Base-by-base conservation (phyloP, 2,888 invertebrate genomes). In the Amiota communis region DNA sequence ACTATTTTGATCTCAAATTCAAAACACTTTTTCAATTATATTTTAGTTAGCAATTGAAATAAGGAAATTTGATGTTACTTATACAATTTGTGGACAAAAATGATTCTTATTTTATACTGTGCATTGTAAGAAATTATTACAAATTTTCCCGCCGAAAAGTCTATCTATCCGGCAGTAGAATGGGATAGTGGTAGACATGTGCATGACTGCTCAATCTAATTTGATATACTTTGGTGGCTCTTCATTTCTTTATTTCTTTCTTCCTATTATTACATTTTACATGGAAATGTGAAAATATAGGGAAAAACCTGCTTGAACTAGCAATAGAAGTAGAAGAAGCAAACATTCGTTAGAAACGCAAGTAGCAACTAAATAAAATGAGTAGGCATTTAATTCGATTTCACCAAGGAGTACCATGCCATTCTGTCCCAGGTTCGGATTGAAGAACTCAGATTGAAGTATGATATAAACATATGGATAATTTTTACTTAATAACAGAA, bases 121-220 rank as follows among this genome's bases (percentile, higher is more conserved):
- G n/a, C 23, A 23, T 23, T 2, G 23, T 15, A 56, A 15, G 11
- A 15, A 9, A 15, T 8, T 13, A 17, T 10, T 2, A 20, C 57
- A 36, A 73, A 71, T 76, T 77, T 73, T 76, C 53, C 74, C 77
- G 74, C 72, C 75, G 68, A 71, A 72, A 72, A 63, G 63, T 65
- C 65, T 13, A 23, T 9, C 8, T 11, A 48, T 36, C n/a, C 23
- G 48, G 17, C 12, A 17, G 61, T n/a, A 1, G 46, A 63, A 63
- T 36, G 36, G 36, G 36, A 6, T 36, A 36, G 36, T 6, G 8
- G 36, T 6, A n/a, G 53, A 79, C 83, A 83, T 83, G 84, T 85
- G 83, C 80, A 76, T 85, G 83, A 85, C 81, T 82, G 71, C 85
- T 85, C 84, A 84, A 83, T 83, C 85, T 81, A 83, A 82, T 84